Base-by-base conservation (phyloP, 2,888 invertebrate species). In the Dysmachus trigonus region DNA sequence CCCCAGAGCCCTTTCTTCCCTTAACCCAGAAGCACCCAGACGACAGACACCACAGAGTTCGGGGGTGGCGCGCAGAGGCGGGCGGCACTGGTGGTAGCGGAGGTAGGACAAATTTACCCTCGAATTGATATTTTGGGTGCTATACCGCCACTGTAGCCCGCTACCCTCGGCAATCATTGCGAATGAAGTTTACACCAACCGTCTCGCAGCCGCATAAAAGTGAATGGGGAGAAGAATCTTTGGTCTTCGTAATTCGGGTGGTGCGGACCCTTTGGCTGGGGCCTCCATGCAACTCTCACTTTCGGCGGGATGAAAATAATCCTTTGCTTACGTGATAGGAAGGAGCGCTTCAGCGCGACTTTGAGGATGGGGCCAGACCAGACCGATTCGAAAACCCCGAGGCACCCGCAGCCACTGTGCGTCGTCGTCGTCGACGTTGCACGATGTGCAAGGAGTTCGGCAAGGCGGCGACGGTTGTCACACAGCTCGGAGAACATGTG, bases 401-500 rank as follows among this genome's bases (percentile, higher is more conserved):
- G 47, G 47, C 79, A 15, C 31, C 41, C 77, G 31, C 79, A 79
- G 10, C 18, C 51, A 18, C 51, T 6, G 18, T 18, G 51, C 18
- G 18, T 51, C 18, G 51, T n/a, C n/a, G 35, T 6, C 18, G 18
- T 51, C 38, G 31, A 2, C 2, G 41, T n/a, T 2, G 47, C n/a
- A 51, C 47, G 47, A 41, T 13, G 41, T 8, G 2, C 15, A n/a
- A 13, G 47, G 47, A 51, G 47, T n/a, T 62, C 4, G 62, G 27
- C 62, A 10, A 5, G n/a, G 10, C 35, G 35, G 35, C 35, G n/a
- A 18, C 35, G 35, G 35, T 13, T 76, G 41, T 76, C 76, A 76
- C 76, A 76, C 76, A 79, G 47, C 41, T 53, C 79, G 18, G 71
- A 27, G 82, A 82, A 82, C 82, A 82, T 71, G 82, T 82, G 82